A percentile compares a stretch with the other conserved stretches of the same genome.
Conservation (phyloP, 2,797 vertebrate genomes). For the Spondyliosoma cantharus region DNA sequence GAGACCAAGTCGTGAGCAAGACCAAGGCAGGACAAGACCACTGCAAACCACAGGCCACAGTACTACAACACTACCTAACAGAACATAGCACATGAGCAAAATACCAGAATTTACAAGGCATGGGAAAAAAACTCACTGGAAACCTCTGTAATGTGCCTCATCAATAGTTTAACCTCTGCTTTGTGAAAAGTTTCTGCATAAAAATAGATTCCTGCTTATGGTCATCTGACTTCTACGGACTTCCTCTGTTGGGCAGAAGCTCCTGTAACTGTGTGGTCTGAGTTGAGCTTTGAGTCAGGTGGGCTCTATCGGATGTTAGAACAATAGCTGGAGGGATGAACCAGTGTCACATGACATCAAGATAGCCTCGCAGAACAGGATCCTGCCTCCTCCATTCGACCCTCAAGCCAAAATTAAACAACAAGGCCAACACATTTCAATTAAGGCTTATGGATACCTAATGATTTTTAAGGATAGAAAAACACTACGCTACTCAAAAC, state of each 20-base stretch:
- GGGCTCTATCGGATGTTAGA: neutral
- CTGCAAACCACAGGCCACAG: too few relatives aligned
- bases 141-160: neutral
- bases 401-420: neutral
- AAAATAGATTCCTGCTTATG: neutral
- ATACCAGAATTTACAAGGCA: neutral
- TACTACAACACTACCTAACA: too few relatives aligned
- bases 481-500: neutral
- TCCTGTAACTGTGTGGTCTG: neutral
- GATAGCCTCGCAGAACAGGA: neutral
- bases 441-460: neutral
- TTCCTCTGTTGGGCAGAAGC: neutral
- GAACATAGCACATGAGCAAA: neutral
- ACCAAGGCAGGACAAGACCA: too few relatives aligned
- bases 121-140: neutral
- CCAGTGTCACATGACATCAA: neutral
- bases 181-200: neutral
- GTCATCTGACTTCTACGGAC: neutral
- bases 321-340: neutral
- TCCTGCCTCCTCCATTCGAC: neutral
- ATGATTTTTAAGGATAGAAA: conserved; percentile 12
- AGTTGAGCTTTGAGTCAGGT: neutral
- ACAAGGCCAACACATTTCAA: conserved; percentile 1
- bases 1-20: too few relatives aligned
- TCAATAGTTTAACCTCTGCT: neutral